Evolutionary conservation across 2,113 vertebrate genomes (phyloP), one percentile per base, ranked within the genome.

Genomic region (Platanista minor): DNA sequence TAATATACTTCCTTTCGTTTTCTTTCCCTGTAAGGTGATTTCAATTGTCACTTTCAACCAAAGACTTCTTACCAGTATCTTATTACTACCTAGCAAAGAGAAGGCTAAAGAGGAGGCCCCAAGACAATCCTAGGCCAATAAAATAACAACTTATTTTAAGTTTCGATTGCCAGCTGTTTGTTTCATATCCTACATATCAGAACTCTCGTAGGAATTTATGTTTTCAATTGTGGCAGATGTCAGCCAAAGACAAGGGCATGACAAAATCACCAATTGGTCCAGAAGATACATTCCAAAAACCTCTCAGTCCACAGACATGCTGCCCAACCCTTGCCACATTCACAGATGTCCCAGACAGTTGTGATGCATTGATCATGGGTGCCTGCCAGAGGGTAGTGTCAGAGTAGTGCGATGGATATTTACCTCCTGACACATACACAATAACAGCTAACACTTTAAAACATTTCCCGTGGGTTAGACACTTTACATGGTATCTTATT

Each of bases 301-400:
- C 61, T 97, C 97, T 97, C 94, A 96, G 95, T 96, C 83, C 69
- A 93, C 89, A 98, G 97, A 93, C 93, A 96, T 93, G 94, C 91
- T 95, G 89, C 78, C 86, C 94, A 96, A 41, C 88, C 86, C 96
- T 93, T 91, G 33, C 85, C 72, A 90, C 36, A 59, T 20, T 96
- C 93, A 93, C 59, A 95, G 89, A 93, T 93, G 93, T 95, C 67
- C 57, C 86, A 89, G 91, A 82, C 78, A 94, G 66, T 80, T 64
- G 71, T 74, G 87, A 96, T 86, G 77, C 86, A 61, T 43, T 87
- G 82, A 91, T 90, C 87, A 74, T 25, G 80, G 77, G 91, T 52
- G 15, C 0, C 0, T 97, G 90, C 61, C 96, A 93, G 90, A 59
- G 90, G 77, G 64, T 80, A 96, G 93, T 33, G 77, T 96, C 74